Evolutionary conservation across 2,797 vertebrate genomes (phyloP).

Genomic region (Labeo calbasu): DNA sequence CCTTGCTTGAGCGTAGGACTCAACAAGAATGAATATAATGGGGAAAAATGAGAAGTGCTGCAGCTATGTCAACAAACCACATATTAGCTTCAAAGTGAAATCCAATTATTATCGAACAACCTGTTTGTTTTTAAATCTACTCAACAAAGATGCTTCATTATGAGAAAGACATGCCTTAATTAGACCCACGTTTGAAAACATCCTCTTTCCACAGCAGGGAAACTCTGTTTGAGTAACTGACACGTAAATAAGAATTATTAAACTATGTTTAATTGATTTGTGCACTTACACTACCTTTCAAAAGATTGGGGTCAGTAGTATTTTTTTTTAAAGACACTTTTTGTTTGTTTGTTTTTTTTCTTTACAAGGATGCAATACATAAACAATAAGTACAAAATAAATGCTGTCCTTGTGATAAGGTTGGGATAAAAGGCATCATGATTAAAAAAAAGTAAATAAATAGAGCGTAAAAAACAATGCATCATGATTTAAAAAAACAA

Average conservation of each 20-base stretch:
- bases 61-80: slow-evolving; percentile 25
- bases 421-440: too few relatives aligned
- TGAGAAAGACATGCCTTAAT: not conserved
- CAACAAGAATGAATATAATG: not conserved
- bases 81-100: slow-evolving; percentile 47
- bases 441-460: too few relatives aligned
- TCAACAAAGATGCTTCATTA: slow-evolving; percentile 16
- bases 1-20: not conserved
- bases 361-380: not conserved
- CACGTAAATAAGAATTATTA: not conserved
- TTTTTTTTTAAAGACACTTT: not conserved
- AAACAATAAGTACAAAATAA: not conserved
- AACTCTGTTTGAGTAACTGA: not conserved
- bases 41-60: not conserved
- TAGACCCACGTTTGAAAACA: not conserved
- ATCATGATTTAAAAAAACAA: too few relatives aligned
- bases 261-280: not conserved
- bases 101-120: slow-evolving; percentile 44
- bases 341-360: too few relatives aligned
- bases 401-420: too few relatives aligned
- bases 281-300: too few relatives aligned
- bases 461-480: too few relatives aligned
- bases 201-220: not conserved
- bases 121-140: slow-evolving; percentile 32
- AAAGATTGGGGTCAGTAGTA: not conserved